Percentiles rank a stretch among this genome's conserved stretches.
Conservation (phyloP, 2,888 invertebrate genomes). For the Acronicta psi region DNA sequence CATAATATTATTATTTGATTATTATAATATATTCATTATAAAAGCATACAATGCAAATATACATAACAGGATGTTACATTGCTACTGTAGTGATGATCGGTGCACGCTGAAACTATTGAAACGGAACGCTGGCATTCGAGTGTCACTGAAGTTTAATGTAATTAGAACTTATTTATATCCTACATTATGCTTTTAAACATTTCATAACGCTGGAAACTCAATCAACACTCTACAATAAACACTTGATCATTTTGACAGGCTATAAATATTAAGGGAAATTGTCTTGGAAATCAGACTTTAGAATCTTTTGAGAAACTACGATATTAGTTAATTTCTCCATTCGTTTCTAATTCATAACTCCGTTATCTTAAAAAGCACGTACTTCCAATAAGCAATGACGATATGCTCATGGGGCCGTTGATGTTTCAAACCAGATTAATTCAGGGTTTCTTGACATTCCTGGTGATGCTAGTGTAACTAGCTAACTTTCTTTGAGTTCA, state of each 20-base stretch:
- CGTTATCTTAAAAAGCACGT: neutral
- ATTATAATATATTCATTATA: neutral
- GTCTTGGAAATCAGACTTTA: too few relatives aligned
- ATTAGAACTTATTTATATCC: neutral
- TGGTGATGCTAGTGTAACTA: neutral
- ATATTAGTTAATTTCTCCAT: too few relatives aligned
- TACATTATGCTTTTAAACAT: too few relatives aligned
- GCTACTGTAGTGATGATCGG: neutral
- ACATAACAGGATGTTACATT: neutral
- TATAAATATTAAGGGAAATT: too few relatives aligned
- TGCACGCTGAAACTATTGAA: neutral
- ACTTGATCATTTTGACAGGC: too few relatives aligned
- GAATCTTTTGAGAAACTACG: too few relatives aligned
- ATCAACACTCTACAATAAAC: too few relatives aligned
- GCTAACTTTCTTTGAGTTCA: neutral
- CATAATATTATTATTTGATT: neutral
- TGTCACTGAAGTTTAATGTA: neutral
- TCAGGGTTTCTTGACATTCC: slow-evolving; percentile 4
- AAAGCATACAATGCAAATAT: neutral
- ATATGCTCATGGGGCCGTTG: neutral
- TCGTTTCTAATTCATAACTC: too few relatives aligned
- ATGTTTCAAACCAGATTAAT: slow-evolving; percentile 9
- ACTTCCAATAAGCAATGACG: neutral
- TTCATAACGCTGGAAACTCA: too few relatives aligned
- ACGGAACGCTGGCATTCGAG: neutral